Conservation (phyloP, 2,888 invertebrate genomes). For the Crioceris asparagi region DNA sequence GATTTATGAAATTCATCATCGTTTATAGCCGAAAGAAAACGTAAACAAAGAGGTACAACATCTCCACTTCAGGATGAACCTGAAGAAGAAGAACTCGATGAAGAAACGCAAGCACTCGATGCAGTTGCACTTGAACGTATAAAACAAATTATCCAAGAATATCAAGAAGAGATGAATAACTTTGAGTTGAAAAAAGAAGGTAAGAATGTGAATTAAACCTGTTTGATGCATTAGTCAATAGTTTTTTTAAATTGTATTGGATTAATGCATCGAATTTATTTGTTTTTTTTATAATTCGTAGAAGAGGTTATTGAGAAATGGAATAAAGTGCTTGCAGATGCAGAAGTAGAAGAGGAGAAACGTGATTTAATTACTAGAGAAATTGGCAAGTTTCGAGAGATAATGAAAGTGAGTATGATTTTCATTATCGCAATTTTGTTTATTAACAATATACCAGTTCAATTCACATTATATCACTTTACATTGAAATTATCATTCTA, state of each 20-base stretch:
- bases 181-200: slow-evolving; percentile 55
- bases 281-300: slow-evolving; percentile 28
- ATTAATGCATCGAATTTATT: neutral
- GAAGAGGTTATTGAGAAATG: slow-evolving; percentile 57
- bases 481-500: no score
- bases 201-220: slow-evolving; percentile 21
- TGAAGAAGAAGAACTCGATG: slow-evolving; percentile 58
- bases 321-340: slow-evolving; percentile 64
- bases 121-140: slow-evolving; percentile 66
- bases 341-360: slow-evolving; percentile 92
- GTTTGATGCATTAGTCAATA: slow-evolving; percentile 2
- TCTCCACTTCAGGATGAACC: slow-evolving; percentile 49
- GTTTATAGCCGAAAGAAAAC: slow-evolving; percentile 46
- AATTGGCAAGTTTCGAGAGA: slow-evolving; percentile 95
- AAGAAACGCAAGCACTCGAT: slow-evolving; percentile 63
- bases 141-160: slow-evolving; percentile 70
- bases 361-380: slow-evolving; percentile 92
- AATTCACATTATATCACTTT: no score
- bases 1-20: neutral
- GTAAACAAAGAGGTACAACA: slow-evolving; percentile 48
- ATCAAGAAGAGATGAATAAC: slow-evolving; percentile 65
- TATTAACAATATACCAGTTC: no score
- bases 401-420: slow-evolving; percentile 78
- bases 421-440: no score
- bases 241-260: neutral